Conservation (phyloP, 2,113 vertebrate genomes). For the Myodes glareolus region DNA sequence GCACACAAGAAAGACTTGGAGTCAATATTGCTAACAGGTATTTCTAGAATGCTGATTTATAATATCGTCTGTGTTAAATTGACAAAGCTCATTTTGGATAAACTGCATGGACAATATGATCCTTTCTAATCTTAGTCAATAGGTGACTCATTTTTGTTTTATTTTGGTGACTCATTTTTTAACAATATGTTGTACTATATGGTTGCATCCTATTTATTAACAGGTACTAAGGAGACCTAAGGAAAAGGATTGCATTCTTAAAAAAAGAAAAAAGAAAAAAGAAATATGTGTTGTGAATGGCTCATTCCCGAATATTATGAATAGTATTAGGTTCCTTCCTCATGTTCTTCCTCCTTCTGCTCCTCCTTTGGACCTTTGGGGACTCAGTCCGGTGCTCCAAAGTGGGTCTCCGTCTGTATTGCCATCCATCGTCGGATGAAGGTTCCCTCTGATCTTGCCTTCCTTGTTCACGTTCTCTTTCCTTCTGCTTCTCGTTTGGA, state of each 20-base stretch:
- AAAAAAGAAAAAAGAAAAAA: background rate
- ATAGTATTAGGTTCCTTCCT: no score
- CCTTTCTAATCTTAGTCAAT: background rate
- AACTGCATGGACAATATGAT: background rate
- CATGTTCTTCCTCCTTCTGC: no score
- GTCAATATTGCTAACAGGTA: background rate
- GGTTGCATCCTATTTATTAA: background rate
- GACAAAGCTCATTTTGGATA: background rate
- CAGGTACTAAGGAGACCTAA: background rate
- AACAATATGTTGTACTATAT: background rate
- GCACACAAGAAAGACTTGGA: background rate
- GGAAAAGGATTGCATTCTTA: background rate
- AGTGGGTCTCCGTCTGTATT: no score
- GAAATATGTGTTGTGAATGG: background rate
- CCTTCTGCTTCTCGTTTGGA: no score
- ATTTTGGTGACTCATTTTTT: background rate
- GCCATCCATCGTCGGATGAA: no score
- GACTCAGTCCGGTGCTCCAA: no score
- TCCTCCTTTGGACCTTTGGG: no score
- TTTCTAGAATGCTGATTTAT: background rate
- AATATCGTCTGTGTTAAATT: slow-evolving; percentile 24
- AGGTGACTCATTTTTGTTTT: background rate
- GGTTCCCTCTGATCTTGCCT: no score
- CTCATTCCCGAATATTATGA: background rate
- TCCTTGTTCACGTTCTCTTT: no score